These are phyloP conservation scores for Triops longicaudatus DNA, from an alignment of 1,140 invertebrate species.

Conservation along the genomic window DNA sequence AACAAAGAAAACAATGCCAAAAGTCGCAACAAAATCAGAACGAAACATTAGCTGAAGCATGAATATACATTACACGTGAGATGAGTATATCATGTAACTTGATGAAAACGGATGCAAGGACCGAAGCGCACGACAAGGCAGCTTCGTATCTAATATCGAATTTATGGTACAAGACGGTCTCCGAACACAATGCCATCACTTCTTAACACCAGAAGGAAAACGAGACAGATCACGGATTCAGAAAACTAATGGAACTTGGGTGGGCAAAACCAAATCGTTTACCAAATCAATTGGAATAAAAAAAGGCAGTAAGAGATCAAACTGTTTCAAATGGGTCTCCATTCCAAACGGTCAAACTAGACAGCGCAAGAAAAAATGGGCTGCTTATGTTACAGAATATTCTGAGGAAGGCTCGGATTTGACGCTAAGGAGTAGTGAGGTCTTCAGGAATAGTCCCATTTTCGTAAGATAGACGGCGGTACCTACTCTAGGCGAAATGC, in stretches of 20 bases:
- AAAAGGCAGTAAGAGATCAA: conserved; percentile 8
- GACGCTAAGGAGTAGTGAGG: not conserved
- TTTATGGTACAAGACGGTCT: not conserved
- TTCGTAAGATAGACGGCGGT: not conserved
- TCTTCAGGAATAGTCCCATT: not conserved
- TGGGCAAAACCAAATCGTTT: too few relatives aligned
- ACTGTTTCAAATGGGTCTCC: not conserved
- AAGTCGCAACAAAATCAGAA: not conserved
- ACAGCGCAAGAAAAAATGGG: not conserved
- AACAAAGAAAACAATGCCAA: not conserved
- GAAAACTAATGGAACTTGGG: too few relatives aligned
- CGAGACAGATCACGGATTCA: too few relatives aligned
- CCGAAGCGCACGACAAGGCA: not conserved
- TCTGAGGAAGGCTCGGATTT: not conserved
- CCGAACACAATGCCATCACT: not conserved
- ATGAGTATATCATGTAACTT: conserved; percentile 13
- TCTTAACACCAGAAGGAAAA: too few relatives aligned
- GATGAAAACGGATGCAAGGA: conserved; percentile 7
- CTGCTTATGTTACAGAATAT: not conserved
- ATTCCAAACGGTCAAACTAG: not conserved
- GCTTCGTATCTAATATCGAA: conserved; percentile 3
- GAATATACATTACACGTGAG: conserved; percentile 3
- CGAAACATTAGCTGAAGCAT: conserved; percentile 1
- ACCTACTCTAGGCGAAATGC: not conserved
- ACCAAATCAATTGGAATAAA: not conserved